Evolutionary conservation across 2,888 invertebrate species (phyloP).

Genomic region (Chirona hameri): DNA sequence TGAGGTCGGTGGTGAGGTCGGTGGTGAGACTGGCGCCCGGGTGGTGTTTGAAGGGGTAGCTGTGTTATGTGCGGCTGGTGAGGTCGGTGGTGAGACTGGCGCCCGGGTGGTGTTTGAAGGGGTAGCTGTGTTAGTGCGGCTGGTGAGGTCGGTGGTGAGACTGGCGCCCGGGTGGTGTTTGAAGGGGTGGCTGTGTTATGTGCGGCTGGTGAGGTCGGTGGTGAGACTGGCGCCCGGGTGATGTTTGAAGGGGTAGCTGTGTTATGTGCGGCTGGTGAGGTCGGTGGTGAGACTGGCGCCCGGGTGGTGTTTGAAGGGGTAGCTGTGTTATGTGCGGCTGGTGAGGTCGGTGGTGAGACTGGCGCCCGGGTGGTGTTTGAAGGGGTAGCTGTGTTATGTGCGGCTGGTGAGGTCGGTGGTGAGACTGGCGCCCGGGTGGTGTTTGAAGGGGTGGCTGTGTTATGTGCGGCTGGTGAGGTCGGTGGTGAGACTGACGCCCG

Average conservation of each 20-base stretch:
- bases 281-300: constrained; percentile 41
- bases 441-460: no score
- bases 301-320: no score
- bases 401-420: constrained; percentile 58
- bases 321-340: constrained; percentile 45
- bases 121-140: constrained; percentile 38
- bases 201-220: constrained; percentile 60
- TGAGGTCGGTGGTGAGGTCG: no score
- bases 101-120: no score
- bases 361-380: no score
- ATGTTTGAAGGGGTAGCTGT: no score
- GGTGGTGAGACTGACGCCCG: neutral
- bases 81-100: constrained; percentile 48
- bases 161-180: no score
- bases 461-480: constrained; percentile 63
- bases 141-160: constrained; percentile 55
- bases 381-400: no score
- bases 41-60: no score
- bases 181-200: no score
- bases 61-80: constrained; percentile 54
- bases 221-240: neutral
- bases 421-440: neutral
- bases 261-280: constrained; percentile 61
- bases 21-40: neutral
- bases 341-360: constrained; percentile 54